Percentiles rank a stretch among this genome's conserved stretches.
These are phyloP conservation scores for Diplosoma virens DNA, from an alignment of 23 tunicate species.

Conservation along the genomic window DNA sequence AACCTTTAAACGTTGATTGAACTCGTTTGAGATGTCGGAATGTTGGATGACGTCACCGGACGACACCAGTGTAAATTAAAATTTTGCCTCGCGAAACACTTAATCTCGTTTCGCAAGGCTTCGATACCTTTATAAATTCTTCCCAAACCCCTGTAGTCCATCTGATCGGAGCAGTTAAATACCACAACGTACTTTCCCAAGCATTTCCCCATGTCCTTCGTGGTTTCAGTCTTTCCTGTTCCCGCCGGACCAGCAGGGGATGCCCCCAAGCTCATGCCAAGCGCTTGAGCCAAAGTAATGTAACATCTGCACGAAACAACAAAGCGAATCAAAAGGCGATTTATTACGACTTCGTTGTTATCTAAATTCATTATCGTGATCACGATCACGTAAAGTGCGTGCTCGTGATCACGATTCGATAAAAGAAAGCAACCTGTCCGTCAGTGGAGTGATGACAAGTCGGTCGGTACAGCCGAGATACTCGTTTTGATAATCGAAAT, in stretches of 20 bases:
- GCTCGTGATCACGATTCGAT: no score
- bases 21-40: no score
- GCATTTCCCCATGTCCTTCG: slow-evolving; percentile 98
- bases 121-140: slow-evolving; percentile 98
- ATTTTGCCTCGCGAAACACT: no score
- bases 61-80: no score
- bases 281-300: slow-evolving; percentile 95
- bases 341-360: no score
- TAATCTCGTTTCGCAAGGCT: no score
- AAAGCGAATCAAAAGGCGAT: no score
- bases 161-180: slow-evolving; percentile 97
- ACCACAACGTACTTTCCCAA: slow-evolving; percentile 98
- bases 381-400: no score
- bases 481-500: slow-evolving; percentile 89
- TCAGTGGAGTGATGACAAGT: slow-evolving; percentile 90
- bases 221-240: slow-evolving; percentile 97
- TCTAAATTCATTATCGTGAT: no score
- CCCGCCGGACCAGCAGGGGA: slow-evolving; percentile 99
- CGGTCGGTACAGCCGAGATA: slow-evolving; percentile 95
- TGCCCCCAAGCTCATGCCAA: slow-evolving; percentile 98
- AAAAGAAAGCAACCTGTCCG: slow-evolving; percentile 96
- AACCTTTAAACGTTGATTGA: no score
- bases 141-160: slow-evolving; percentile 97
- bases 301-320: slow-evolving; percentile 91
- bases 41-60: no score